phyloP scores from a whole-genome alignment of 2,888 invertebrate genomes.

The Tachina grossa region DNA sequence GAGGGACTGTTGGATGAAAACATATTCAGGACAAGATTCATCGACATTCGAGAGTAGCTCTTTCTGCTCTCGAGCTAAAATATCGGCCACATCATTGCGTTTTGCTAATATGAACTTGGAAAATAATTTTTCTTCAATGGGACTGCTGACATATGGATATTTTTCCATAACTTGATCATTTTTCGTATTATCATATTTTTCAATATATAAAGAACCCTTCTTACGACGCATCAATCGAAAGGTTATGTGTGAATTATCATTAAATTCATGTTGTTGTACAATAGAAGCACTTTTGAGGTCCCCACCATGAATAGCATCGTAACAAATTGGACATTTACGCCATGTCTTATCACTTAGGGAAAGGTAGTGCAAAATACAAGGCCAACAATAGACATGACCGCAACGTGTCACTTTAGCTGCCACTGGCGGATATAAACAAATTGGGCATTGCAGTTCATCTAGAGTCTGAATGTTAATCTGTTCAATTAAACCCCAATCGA shows the following conservation, averaged over 20 bases:
- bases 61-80: conserved; percentile 88
- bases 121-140: conserved; percentile 82
- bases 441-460: conserved; percentile 92
- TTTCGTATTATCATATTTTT: conserved; percentile 72
- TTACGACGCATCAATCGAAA: conserved; percentile 94
- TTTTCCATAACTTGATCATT: conserved; percentile 68
- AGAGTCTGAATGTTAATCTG: conserved; percentile 90
- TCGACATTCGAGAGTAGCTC: conserved; percentile 88
- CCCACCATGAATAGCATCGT: conserved; percentile 89
- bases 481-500: conserved; percentile 96
- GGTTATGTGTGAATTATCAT: conserved; percentile 87
- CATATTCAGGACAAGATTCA: conserved; percentile 90
- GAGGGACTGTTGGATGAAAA: conserved; percentile 93
- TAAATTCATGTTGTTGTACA: conserved; percentile 78
- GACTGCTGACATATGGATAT: conserved; percentile 83
- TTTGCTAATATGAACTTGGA: conserved; percentile 90
- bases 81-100: conserved; percentile 86
- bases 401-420: conserved; percentile 96
- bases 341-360: conserved; percentile 92
- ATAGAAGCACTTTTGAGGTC: conserved; percentile 91
- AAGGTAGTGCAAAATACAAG: conserved; percentile 96
- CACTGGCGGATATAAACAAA: conserved; percentile 93
- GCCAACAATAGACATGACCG: conserved; percentile 98
- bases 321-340: conserved; percentile 96
- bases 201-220: conserved; percentile 84